Evolutionary conservation across 2,888 invertebrate genomes (phyloP).

Genomic region (Leptopilina drosophilae): DNA sequence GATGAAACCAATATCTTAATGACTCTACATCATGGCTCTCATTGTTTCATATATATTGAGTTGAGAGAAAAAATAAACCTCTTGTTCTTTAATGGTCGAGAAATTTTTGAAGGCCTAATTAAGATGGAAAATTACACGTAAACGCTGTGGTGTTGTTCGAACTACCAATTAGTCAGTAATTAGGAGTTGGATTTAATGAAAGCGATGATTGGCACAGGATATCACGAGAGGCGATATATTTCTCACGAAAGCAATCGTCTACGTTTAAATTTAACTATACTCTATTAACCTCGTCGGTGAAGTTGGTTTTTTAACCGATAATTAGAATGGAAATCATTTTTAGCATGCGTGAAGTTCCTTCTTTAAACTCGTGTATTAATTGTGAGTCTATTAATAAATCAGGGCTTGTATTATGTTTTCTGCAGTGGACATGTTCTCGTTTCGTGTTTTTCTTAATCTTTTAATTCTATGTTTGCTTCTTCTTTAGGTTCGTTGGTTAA

Average conservation of each 20-base stretch:
- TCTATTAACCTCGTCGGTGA: not conserved
- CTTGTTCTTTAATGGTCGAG: not conserved
- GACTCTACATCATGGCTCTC: not conserved
- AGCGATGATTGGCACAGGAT: slow-evolving; percentile 15
- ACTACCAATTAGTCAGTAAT: slow-evolving; percentile 25
- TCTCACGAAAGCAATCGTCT: not conserved
- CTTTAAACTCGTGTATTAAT: no score
- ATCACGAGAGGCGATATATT: slow-evolving; percentile 26
- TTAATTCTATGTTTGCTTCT: no score
- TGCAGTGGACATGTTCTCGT: no score
- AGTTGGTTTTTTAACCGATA: slow-evolving; percentile 10
- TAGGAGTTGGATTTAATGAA: slow-evolving; percentile 22
- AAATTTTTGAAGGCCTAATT: slow-evolving; percentile 6
- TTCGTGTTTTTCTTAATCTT: no score
- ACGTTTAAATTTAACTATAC: slow-evolving; percentile 11
- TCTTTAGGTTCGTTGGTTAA: no score
- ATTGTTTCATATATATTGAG: not conserved
- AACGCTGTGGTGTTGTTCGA: not conserved
- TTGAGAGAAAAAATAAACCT: not conserved
- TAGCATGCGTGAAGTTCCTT: not conserved
- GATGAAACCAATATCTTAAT: no score
- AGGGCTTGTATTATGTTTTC: no score
- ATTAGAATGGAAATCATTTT: not conserved
- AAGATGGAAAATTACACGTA: slow-evolving; percentile 31
- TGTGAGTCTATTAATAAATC: no score